Conservation (phyloP, 2,113 vertebrate genomes). For the Podiceps cristatus region DNA sequence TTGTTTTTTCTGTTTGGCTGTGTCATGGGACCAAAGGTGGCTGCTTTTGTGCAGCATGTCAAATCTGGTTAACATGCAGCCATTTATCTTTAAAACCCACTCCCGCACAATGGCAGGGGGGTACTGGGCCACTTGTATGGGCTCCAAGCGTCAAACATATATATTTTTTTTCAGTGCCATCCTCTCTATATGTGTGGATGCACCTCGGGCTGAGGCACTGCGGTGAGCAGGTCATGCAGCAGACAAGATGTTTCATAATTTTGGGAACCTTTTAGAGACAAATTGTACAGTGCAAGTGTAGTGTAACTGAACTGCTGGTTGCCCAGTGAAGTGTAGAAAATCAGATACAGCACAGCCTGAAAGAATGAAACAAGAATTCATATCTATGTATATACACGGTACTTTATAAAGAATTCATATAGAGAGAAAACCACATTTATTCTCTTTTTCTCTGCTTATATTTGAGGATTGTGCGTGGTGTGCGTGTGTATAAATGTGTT, state of each 20-base stretch:
- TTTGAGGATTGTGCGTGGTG: constrained; percentile 16
- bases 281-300: constrained; percentile 88
- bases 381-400: constrained; percentile 63
- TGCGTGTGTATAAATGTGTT: neutral
- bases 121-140: constrained; percentile 66
- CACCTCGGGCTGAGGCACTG: constrained; percentile 71
- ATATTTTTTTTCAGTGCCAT: constrained; percentile 37
- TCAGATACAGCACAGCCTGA: constrained; percentile 86
- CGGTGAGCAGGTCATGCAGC: constrained; percentile 82
- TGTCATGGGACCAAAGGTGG: constrained; percentile 92
- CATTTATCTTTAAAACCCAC: constrained; percentile 90
- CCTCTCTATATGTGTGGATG: constrained; percentile 56
- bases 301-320: constrained; percentile 90
- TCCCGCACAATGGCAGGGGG: constrained; percentile 80
- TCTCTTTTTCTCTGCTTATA: constrained; percentile 41
- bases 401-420: constrained; percentile 72
- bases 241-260: constrained; percentile 89
- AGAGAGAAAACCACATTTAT: constrained; percentile 68
- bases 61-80: constrained; percentile 93
- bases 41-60: constrained; percentile 92
- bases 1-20: constrained; percentile 86
- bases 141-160: constrained; percentile 50
- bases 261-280: constrained; percentile 88
- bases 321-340: constrained; percentile 90
- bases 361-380: constrained; percentile 78